These are phyloP conservation scores for Vulpes lagopus DNA, from an alignment of 2,113 vertebrate species.

Conservation along the genomic window DNA sequence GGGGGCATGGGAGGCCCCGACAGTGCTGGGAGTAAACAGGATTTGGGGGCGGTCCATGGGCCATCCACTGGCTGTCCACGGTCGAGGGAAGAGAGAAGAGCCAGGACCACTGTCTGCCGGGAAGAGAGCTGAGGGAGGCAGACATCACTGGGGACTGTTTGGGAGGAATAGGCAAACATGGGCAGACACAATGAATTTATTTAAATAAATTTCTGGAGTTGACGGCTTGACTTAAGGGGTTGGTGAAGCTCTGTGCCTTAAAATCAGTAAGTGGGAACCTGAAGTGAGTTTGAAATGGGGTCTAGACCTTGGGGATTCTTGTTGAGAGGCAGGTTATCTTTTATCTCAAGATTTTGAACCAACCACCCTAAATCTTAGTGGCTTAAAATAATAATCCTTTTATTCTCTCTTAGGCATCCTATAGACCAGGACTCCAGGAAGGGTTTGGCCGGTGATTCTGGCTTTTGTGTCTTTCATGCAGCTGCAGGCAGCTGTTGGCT, in stretches of 20 bases:
- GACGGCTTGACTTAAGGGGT: background rate
- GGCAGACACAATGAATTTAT: background rate
- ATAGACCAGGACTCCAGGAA: background rate
- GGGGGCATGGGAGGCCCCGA: background rate
- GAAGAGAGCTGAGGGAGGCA: background rate
- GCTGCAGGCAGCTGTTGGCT: background rate
- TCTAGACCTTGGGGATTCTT: background rate
- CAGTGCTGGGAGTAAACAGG: background rate
- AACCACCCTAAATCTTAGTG: background rate
- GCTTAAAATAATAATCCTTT: background rate
- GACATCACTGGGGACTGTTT: background rate
- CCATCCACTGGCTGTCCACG: background rate
- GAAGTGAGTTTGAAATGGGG: background rate
- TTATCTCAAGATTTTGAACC: background rate
- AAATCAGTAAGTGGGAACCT: background rate
- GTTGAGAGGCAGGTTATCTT: background rate
- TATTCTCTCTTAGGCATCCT: background rate
- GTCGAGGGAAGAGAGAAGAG: background rate
- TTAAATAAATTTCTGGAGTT: background rate
- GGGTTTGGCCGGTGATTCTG: background rate
- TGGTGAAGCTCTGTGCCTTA: background rate
- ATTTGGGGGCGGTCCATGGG: background rate
- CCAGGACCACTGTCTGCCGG: accelerated
- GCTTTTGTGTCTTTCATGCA: background rate
- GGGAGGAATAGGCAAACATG: background rate